phyloP scores from a whole-genome alignment of 2,113 vertebrate species.

The Rhynchomys soricoides region DNA sequence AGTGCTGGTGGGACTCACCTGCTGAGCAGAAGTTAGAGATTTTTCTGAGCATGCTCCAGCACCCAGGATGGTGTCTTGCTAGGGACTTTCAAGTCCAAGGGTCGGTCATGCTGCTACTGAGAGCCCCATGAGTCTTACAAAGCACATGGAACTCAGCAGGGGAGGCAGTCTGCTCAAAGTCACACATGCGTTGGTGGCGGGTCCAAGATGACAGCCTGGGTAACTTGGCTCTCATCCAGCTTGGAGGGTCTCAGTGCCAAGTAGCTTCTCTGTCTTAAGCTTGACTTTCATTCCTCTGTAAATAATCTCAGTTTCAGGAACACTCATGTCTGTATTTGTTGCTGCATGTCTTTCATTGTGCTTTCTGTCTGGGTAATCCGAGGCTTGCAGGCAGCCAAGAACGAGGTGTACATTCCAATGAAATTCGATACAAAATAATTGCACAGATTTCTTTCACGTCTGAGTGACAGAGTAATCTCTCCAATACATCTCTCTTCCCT shows the following conservation, averaged over 20 bases:
- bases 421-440: conserved; percentile 68
- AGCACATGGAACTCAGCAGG: neutral
- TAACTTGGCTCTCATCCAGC: neutral
- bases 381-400: conserved; percentile 37
- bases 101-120: neutral
- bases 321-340: conserved; percentile 35
- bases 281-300: conserved; percentile 33
- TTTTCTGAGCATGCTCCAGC: neutral
- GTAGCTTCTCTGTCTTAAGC: neutral
- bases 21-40: neutral
- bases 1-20: neutral
- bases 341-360: conserved; percentile 40
- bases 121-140: neutral
- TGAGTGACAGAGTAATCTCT: conserved; percentile 54
- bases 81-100: too few species aligned
- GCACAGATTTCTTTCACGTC: conserved; percentile 58
- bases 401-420: conserved; percentile 52
- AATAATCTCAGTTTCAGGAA: conserved; percentile 62
- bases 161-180: neutral
- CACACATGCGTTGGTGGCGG: neutral
- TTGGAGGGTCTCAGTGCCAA: neutral
- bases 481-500: conserved; percentile 13
- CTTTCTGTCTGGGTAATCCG: conserved; percentile 48
- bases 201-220: neutral
- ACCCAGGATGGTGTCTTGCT: too few species aligned